Evolutionary conservation across 92 coral and sea anemone species (phyloP), one percentile per base, ranked within the genome.

Genomic region (Palythoa heliodiscus): DNA sequence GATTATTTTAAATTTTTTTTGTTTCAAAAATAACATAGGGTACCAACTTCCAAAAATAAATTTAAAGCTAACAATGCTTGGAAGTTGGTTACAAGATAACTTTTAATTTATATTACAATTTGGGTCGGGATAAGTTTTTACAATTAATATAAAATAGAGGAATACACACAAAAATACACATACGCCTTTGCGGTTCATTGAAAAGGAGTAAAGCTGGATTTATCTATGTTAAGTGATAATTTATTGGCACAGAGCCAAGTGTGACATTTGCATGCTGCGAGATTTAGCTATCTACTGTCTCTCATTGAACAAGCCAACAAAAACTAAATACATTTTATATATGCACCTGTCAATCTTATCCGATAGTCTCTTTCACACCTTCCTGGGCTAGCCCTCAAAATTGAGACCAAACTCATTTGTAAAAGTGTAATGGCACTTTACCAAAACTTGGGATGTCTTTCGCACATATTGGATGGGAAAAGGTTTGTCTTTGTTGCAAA

Each of bases 321-420:
- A 83, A 70, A 83, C 79, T 83, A 3, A 83, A 70, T 70, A 83
- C 78, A 70, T 83, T 83, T 48, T 70, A 7, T 82, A 82, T 22
- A 67, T 57, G 64, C 64, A 82, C 76, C 77, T 68, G 52, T 76
- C 71, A 43, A 69, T 29, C 73, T 47, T 43, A 39, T 37, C 76
- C 77, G 47, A 52, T 61, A 67, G 75, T 82, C 60, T 82, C 58
- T 67, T 82, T 82, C 86, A 66, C 60, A 82, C 23, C 75, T 37
- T 66, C 63, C 63, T 82, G 86, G 86, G 35, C 75, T 58, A 89
- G 48, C 86, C 53, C 47, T 78, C 72, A 84, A 85, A 88, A 66
- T 80, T 66, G 68, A 85, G 88, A 40, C 89, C 91, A 88, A 91
- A 88, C 67, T 91, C 82, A 71, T 91, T 88, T 74, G 54, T 23